Percentiles rank a stretch among this genome's conserved stretches.
These are phyloP conservation scores for Enteromius viviparus DNA, from an alignment of 2,797 vertebrate genomes.

Conservation along the genomic window DNA sequence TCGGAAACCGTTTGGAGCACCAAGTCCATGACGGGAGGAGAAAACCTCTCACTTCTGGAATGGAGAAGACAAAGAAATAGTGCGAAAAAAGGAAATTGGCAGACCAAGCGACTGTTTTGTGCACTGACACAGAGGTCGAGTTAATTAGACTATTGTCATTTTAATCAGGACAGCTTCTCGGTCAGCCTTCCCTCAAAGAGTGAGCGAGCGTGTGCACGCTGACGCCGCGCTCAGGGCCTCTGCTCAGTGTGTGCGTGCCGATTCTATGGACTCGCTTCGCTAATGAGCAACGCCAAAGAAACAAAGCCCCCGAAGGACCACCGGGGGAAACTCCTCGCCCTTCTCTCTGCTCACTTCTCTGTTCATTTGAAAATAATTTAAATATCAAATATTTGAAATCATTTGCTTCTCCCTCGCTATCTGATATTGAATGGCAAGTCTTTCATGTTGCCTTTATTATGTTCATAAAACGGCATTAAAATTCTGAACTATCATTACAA, in stretches of 20 bases:
- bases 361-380: slow-evolving; percentile 82
- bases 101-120: slow-evolving; percentile 71
- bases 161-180: slow-evolving; percentile 80
- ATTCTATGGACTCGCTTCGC: slow-evolving; percentile 73
- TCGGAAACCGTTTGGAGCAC: slow-evolving; percentile 73
- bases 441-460: slow-evolving; percentile 75
- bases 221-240: slow-evolving; percentile 61
- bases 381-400: slow-evolving; percentile 81
- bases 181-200: slow-evolving; percentile 75
- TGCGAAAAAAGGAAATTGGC: slow-evolving; percentile 70
- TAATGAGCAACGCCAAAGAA: slow-evolving; percentile 78
- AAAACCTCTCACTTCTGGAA: slow-evolving; percentile 70
- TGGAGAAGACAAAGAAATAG: slow-evolving; percentile 75
- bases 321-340: slow-evolving; percentile 73
- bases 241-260: slow-evolving; percentile 47
- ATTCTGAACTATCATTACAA: slow-evolving; percentile 65
- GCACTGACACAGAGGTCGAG: slow-evolving; percentile 79
- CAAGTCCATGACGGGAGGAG: slow-evolving; percentile 47
- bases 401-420: slow-evolving; percentile 77
- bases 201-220: slow-evolving; percentile 69
- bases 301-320: slow-evolving; percentile 78
- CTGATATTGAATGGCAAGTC: slow-evolving; percentile 71
- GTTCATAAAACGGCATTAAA: slow-evolving; percentile 70
- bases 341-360: slow-evolving; percentile 74
- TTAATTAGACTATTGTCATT: slow-evolving; percentile 87